phyloP scores from a whole-genome alignment of 1,140 invertebrate genomes.

The Drosophila setifemur region DNA sequence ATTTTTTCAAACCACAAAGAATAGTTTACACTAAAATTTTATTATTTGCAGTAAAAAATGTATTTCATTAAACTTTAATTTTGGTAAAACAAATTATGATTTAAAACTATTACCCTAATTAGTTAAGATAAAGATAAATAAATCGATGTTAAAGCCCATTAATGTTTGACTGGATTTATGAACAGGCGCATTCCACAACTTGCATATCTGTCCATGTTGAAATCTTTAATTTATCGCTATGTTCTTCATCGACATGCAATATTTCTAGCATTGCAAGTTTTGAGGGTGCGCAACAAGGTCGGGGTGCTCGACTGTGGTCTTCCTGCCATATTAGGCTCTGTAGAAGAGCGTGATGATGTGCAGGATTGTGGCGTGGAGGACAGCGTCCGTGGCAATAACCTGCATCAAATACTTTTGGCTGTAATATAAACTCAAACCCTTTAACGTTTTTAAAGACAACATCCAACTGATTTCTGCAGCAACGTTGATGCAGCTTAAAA shows the following conservation, averaged over 20 bases:
- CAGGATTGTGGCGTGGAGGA: constrained; percentile 87
- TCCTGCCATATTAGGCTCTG: constrained; percentile 88
- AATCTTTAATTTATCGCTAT: constrained; percentile 86
- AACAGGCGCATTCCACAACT: constrained; percentile 89
- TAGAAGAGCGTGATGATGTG: constrained; percentile 88
- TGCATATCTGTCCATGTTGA: constrained; percentile 89
- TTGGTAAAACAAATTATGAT: too few relatives aligned
- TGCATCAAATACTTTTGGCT: constrained; percentile 88
- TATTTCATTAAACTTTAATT: too few relatives aligned
- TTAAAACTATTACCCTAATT: too few relatives aligned
- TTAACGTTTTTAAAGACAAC: constrained; percentile 87
- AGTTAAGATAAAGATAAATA: too few relatives aligned
- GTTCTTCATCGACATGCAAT: constrained; percentile 86
- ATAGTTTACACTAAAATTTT: too few relatives aligned
- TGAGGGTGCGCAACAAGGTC: constrained; percentile 88
- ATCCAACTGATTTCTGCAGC: constrained; percentile 87
- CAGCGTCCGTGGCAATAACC: constrained; percentile 89
- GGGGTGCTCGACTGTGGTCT: constrained; percentile 84
- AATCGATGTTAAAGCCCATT: too few relatives aligned
- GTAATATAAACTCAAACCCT: constrained; percentile 88
- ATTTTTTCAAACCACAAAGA: too few relatives aligned
- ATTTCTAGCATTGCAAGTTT: constrained; percentile 87
- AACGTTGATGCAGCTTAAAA: constrained; percentile 84
- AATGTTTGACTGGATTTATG: too few relatives aligned
- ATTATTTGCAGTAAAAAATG: too few relatives aligned